phyloP scores from a whole-genome alignment of 2,113 vertebrate genomes.

The Dromiciops gliroides region DNA sequence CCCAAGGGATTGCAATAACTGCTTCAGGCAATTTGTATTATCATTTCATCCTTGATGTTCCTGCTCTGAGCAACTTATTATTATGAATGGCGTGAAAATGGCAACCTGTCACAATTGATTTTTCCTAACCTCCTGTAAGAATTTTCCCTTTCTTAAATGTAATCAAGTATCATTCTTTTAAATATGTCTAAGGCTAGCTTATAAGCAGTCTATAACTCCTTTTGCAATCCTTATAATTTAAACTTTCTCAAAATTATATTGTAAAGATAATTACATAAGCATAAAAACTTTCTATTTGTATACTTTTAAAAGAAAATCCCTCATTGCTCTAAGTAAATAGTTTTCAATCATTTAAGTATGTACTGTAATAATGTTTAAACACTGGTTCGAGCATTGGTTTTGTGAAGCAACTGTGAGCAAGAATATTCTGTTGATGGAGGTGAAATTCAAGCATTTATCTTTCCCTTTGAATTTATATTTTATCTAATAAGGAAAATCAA shows the following conservation, averaged over 20 bases:
- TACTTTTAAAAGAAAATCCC: constrained; percentile 61
- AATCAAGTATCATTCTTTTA: constrained; percentile 76
- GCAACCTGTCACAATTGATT: constrained; percentile 83
- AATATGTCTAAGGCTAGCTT: constrained; percentile 67
- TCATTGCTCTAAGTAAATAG: background rate
- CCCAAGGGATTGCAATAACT: constrained; percentile 82
- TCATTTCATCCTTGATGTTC: constrained; percentile 82
- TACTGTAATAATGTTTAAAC: background rate
- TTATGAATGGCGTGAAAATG: constrained; percentile 85
- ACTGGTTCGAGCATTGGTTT: background rate
- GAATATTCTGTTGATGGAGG: background rate
- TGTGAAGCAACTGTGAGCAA: background rate
- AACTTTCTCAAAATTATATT: constrained; percentile 55
- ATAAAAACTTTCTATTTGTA: constrained; percentile 68
- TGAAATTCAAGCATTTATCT: background rate
- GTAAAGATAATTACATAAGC: constrained; percentile 61
- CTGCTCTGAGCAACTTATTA: constrained; percentile 81
- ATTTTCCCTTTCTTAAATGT: constrained; percentile 71
- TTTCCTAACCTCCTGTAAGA: constrained; percentile 71
- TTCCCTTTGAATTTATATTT: background rate
- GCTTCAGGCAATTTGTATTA: constrained; percentile 81
- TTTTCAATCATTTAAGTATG: background rate
- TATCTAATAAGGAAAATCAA: background rate
- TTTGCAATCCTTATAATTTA: constrained; percentile 65
- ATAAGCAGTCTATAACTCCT: constrained; percentile 62